Percentiles rank a stretch among this genome's conserved stretches.
Conservation (phyloP, 2,888 invertebrate genomes). For the Pterostichus niger region DNA sequence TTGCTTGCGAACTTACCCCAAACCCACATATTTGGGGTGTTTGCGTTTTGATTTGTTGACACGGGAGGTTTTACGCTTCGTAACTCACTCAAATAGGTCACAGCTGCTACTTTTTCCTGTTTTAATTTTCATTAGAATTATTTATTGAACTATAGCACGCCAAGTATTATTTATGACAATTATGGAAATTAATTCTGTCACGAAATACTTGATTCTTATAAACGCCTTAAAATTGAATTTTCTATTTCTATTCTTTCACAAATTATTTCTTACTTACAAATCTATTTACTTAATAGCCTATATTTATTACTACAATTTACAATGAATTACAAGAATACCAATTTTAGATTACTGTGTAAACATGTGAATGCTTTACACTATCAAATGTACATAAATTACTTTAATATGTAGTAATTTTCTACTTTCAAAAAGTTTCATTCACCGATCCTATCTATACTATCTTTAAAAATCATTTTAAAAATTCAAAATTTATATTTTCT, state of each 20-base stretch:
- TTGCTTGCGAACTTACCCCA: constrained; percentile 5
- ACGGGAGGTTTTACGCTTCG: constrained; percentile 34
- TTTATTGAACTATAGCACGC: constrained; percentile 58
- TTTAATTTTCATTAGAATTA: constrained; percentile 58
- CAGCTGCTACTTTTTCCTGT: constrained; percentile 46
- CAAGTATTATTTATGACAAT: constrained; percentile 56
- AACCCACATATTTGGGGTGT: not conserved
- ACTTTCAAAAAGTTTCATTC: no score
- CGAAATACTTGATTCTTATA: constrained; percentile 33
- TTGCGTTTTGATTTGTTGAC: constrained; percentile 37
- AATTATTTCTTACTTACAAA: no score
- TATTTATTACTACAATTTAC: no score
- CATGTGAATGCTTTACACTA: no score
- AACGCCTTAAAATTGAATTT: constrained; percentile 30
- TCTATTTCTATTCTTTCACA: not conserved
- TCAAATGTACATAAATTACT: no score
- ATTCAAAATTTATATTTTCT: no score
- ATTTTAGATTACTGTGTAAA: no score
- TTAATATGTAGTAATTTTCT: no score
- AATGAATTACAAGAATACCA: no score
- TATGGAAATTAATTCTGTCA: constrained; percentile 45
- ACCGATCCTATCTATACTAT: no score
- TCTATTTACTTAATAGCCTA: no score
- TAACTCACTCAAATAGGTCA: constrained; percentile 61
- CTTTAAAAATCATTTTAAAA: no score